Conservation (phyloP, 37 sponge, comb jelly and placozoan species). For the Bolinopsis microptera region DNA sequence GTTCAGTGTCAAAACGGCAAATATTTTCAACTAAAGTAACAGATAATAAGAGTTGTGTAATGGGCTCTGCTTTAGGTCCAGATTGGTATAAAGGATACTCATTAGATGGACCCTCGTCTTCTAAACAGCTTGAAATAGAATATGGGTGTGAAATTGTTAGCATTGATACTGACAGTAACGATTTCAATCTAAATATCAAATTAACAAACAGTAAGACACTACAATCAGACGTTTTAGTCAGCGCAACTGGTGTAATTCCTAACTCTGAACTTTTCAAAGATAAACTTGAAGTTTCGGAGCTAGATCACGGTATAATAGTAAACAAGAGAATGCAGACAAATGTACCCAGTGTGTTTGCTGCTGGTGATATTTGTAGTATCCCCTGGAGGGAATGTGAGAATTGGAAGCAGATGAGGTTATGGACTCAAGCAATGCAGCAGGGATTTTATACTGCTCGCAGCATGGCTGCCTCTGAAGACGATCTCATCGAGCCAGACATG, state of each 20-base stretch:
- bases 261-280: slow-evolving; percentile 63
- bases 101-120: slow-evolving; percentile 69
- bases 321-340: slow-evolving; percentile 86
- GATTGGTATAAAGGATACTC: slow-evolving; percentile 84
- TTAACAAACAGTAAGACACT: slow-evolving; percentile 82
- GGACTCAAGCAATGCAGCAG: slow-evolving; percentile 98
- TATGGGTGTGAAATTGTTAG: slow-evolving; percentile 77
- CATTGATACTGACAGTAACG: slow-evolving; percentile 63
- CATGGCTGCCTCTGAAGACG: slow-evolving; percentile 75
- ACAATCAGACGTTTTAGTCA: slow-evolving; percentile 92
- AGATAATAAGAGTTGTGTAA: background rate
- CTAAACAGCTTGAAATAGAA: slow-evolving; percentile 80
- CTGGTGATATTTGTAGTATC: slow-evolving; percentile 90
- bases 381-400: slow-evolving; percentile 71
- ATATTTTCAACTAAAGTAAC: background rate
- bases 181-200: slow-evolving; percentile 69
- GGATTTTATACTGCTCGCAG: slow-evolving; percentile 89
- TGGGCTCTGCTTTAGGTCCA: slow-evolving; percentile 92
- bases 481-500: slow-evolving; percentile 78
- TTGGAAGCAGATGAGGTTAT: slow-evolving; percentile 85
- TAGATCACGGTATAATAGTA: slow-evolving; percentile 84
- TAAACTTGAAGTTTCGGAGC: background rate
- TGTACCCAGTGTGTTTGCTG: slow-evolving; percentile 84
- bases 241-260: slow-evolving; percentile 93
- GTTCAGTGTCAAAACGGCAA: background rate